Base-by-base conservation (phyloP, 2,113 vertebrate species). In the Empidonax alnorum region DNA sequence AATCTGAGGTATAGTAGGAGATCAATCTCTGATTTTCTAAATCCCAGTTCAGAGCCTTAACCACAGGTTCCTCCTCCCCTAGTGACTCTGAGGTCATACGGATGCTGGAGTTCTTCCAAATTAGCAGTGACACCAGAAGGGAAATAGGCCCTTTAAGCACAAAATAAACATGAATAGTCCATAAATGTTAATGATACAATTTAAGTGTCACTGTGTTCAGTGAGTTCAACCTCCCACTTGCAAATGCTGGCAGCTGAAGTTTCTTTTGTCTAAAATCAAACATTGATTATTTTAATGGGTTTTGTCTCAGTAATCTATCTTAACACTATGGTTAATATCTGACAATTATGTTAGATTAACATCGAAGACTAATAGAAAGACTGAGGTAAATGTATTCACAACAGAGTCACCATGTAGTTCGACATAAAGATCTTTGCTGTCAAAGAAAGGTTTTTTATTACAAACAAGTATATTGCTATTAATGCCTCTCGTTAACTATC, bases 201-300 rank as follows among this genome's bases (percentile, higher is more conserved):
- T 9, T 17, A 66, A 49, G 30, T 14, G 63, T 55, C 12, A 4
- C 58, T 58, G 25, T n/a, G 30, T 50, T 89, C 6, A 2, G 33
- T 20, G 61, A 84, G 31, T 44, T 72, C 52, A 89, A 39, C 30
- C 56, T 86, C 24, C 59, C 81, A 84, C 27, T 6, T 35, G 24
- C 42, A 77, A 74, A 47, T 7, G 30, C 80, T 84, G 73, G 76
- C 88, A 90, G 65, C 27, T 74, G 68, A 68, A 75, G 68, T 85
- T 89, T 73, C 78, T 84, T 92, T 83, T 89, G n/a, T 90, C 42
- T 63, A 47, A 92, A 68, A 90, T 75, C 42, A 90, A 89, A 89
- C 77, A 65, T 14, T 10, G 47, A 56, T 61, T 89, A 72, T 58
- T 89, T 68, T 75, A 92, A 79, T 87, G 82, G 80, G 46, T 35